Base-by-base conservation (phyloP, 2,113 vertebrate species). In the Perccottus glenii region DNA sequence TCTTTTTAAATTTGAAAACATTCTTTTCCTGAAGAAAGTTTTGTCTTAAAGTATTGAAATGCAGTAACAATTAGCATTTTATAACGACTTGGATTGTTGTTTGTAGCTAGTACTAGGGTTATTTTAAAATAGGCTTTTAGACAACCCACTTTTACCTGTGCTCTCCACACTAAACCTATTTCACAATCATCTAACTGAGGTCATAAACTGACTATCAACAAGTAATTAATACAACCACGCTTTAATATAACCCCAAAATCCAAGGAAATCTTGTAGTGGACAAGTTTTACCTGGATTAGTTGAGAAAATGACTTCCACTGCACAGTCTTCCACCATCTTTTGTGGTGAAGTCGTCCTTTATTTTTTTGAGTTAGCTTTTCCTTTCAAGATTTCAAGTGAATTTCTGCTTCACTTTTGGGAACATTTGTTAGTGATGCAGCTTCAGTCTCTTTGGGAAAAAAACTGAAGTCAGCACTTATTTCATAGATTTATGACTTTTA, bases 401-500 rank as follows among this genome's bases (percentile, higher is more conserved):
- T 27, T 27, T 27, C 19, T 27, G 50, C 65, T 71, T 48, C 65
- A 32, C 55, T 60, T 53, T 9, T 4, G 35, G 68, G 65, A 77
- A 56, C 55, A 60, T 42, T 65, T 59, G 62, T 9, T 43, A 64
- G 71, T 63, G 68, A 58, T 47, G 60, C 63, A 60, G 64, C 51
- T 47, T 73, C 59, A 53, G 36, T 64, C 65, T 73, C 52, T 44
- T 42, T 27, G 27, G 1, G 61, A 35, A 72, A 52, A 61, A 62
- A 74, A 60, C 74, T 74, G 70, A 78, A 78, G 81, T 65, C 52
- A 68, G 75, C 80, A 85, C 78, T 79, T 79, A 70, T 63, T 27
- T 27, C 19, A 76, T 64, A 74, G 63, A 74, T 81, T 68, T 80
- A 81, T 73, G 60, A 77, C 67, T 78, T 87, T 87, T 75, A 58